phyloP scores from a whole-genome alignment of 2,888 invertebrate species.

The Alcis repandata region DNA sequence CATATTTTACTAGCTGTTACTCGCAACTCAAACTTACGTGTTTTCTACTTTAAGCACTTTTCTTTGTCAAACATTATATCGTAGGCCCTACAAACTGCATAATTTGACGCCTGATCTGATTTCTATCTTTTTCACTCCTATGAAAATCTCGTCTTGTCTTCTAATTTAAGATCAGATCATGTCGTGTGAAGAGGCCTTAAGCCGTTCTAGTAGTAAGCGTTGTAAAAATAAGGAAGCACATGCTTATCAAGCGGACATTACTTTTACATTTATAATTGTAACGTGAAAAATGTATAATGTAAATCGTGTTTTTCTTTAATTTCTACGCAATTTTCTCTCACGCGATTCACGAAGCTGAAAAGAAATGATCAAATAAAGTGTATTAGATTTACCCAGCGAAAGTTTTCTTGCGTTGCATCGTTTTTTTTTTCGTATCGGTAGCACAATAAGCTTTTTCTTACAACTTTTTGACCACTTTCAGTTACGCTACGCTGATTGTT shows the following conservation, averaged over 20 bases:
- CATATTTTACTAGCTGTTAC: background rate
- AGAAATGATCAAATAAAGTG: conserved; percentile 11
- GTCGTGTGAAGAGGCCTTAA: no score
- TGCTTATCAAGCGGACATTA: no score
- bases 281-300: background rate
- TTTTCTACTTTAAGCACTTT: background rate
- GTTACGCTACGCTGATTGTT: conserved; percentile 54
- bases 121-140: no score
- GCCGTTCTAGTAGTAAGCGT: no score
- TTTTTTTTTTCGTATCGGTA: conserved; percentile 49
- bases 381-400: conserved; percentile 38
- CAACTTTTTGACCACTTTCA: conserved; percentile 44
- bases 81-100: no score
- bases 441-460: conserved; percentile 45
- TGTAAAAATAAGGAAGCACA: no score
- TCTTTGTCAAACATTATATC: background rate
- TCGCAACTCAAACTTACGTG: background rate
- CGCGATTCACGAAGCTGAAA: background rate
- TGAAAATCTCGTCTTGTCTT: no score
- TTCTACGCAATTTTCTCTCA: conserved; percentile 1
- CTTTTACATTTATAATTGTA: no score
- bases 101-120: no score
- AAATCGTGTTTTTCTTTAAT: background rate
- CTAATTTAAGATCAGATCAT: no score
- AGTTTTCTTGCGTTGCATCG: conserved; percentile 52